A percentile compares a stretch with the other conserved stretches of the same genome.
Evolutionary conservation across 1,140 invertebrate genomes (phyloP).

Genomic region (Sinonovacula constricta): DNA sequence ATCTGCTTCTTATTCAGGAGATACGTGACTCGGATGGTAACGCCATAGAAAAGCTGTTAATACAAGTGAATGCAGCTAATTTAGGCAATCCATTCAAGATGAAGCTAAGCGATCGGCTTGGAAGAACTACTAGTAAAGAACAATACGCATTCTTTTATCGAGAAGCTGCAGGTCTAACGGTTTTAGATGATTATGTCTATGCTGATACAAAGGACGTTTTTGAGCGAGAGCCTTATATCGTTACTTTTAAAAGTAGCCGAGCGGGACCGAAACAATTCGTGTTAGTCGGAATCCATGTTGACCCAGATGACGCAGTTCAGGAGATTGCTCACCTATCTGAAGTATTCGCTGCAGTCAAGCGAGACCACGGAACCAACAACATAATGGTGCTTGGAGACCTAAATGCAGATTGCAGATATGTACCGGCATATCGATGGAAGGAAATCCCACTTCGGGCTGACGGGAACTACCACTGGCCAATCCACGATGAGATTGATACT

Average conservation of each 20-base stretch:
- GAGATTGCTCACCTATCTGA: slow-evolving; percentile 23
- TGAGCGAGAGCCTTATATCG: slow-evolving; percentile 56
- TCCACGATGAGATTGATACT: slow-evolving; percentile 69
- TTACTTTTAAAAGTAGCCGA: slow-evolving; percentile 33
- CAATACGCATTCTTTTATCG: slow-evolving; percentile 67
- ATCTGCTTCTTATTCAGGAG: slow-evolving; percentile 68
- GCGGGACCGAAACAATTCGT: slow-evolving; percentile 14
- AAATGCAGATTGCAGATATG: slow-evolving; percentile 74
- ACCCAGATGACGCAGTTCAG: slow-evolving; percentile 17
- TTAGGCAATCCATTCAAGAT: slow-evolving; percentile 36
- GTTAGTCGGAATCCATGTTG: slow-evolving; percentile 40
- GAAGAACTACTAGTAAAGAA: slow-evolving; percentile 66
- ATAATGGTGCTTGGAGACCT: slow-evolving; percentile 73
- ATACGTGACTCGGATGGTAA: slow-evolving; percentile 61
- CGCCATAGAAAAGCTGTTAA: slow-evolving; percentile 50
- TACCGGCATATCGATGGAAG: slow-evolving; percentile 58
- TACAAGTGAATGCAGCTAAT: slow-evolving; percentile 45
- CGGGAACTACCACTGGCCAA: slow-evolving; percentile 67
- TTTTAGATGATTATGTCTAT: slow-evolving; percentile 11
- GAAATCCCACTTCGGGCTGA: slow-evolving; percentile 30
- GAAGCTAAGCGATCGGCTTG: slow-evolving; percentile 63
- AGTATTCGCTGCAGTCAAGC: slow-evolving; percentile 1
- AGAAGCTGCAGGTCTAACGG: slow-evolving; percentile 15
- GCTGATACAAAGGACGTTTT: slow-evolving; percentile 50
- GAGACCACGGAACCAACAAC: neutral